These are phyloP conservation scores for Manis crassicaudata DNA, from an alignment of 2,797 vertebrate species.

Conservation along the genomic window DNA sequence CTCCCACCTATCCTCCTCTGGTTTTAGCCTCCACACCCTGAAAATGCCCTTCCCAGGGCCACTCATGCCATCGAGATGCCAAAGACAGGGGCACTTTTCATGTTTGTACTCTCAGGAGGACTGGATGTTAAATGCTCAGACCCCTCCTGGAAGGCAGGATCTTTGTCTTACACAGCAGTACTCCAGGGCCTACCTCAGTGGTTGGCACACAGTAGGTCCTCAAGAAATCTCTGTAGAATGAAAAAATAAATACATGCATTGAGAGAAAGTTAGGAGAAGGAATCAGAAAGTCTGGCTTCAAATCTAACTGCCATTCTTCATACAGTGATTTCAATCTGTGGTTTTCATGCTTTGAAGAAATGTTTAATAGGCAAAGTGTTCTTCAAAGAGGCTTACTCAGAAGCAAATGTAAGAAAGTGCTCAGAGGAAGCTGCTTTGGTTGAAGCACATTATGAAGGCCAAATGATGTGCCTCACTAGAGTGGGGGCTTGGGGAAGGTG, in stretches of 20 bases:
- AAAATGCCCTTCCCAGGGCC: background rate
- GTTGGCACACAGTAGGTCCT: background rate
- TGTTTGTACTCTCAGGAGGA: background rate
- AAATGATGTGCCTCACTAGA: background rate
- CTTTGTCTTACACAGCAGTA: background rate
- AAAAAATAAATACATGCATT: background rate
- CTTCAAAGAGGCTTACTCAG: constrained; percentile 9
- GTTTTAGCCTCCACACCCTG: background rate
- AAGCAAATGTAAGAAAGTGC: background rate
- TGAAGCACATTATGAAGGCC: background rate
- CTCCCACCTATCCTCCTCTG: background rate
- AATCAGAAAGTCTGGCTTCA: background rate
- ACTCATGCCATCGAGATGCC: background rate
- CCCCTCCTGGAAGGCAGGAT: background rate
- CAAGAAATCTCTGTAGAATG: background rate
- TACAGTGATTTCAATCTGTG: background rate
- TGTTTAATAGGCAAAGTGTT: background rate
- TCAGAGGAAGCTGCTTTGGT: background rate
- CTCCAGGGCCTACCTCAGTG: background rate
- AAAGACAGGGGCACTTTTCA: background rate
- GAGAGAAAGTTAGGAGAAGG: background rate
- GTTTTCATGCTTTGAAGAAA: background rate
- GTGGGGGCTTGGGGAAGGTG: background rate
- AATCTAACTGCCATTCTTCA: background rate
- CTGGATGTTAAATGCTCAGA: background rate